Percentiles rank a stretch among this genome's conserved stretches.
Conservation (phyloP, 2,888 invertebrate genomes). For the Steromphala cineraria region DNA sequence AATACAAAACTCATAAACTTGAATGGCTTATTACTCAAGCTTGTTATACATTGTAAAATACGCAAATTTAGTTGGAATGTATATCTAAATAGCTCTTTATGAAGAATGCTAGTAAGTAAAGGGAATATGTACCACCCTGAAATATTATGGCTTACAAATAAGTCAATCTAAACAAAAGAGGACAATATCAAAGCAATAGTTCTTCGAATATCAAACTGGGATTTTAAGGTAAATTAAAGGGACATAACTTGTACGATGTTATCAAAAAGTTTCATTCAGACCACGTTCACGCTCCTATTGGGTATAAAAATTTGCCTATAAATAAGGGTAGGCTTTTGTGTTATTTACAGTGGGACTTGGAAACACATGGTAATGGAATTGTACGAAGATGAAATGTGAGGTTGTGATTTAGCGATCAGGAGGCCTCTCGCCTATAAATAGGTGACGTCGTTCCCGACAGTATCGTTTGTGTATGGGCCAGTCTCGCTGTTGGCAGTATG, state of each 20-base stretch:
- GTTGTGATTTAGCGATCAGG: constrained; percentile 65
- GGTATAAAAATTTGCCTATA: background rate
- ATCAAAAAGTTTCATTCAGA: background rate
- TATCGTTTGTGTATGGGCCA: constrained; percentile 77
- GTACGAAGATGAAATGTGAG: background rate
- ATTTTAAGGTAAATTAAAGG: background rate
- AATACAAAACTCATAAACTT: too few relatives aligned
- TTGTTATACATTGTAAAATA: too few relatives aligned
- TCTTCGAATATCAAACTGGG: too few relatives aligned
- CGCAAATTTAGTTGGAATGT: too few relatives aligned
- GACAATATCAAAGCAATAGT: too few relatives aligned
- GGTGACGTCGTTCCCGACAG: constrained; percentile 72
- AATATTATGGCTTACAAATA: too few relatives aligned
- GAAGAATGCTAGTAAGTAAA: too few relatives aligned
- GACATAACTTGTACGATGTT: background rate
- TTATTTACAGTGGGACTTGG: constrained; percentile 6
- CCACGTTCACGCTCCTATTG: background rate
- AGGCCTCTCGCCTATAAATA: constrained; percentile 59
- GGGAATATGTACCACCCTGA: too few relatives aligned
- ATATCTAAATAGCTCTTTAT: too few relatives aligned
- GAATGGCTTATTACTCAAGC: too few relatives aligned
- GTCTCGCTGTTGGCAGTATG: constrained; percentile 76
- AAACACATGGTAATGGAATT: constrained; percentile 4
- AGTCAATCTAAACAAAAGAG: too few relatives aligned
- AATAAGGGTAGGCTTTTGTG: background rate